Base-by-base conservation (phyloP, 2,797 vertebrate genomes). In the Chromis chromis region DNA sequence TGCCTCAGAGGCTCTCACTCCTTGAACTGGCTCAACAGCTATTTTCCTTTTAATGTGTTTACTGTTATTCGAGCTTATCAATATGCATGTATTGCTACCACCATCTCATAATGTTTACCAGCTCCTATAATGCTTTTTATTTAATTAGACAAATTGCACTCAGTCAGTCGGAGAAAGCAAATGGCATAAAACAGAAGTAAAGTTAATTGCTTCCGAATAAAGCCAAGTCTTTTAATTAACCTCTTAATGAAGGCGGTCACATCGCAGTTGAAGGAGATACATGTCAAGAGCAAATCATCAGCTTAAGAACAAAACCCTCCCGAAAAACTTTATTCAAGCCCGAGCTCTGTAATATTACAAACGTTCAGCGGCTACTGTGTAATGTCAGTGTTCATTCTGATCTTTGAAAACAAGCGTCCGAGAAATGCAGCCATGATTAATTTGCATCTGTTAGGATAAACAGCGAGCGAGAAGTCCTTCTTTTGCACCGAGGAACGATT, bases 191-290 rank as follows among this genome's bases (percentile, higher is more conserved):
- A 86, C 73, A 81, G 71, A 77, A 84, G 67, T 79, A 63, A 78
- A 85, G 73, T 87, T 86, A 90, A 90, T 86, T 84, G 79, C 72
- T 83, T 74, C 57, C 74, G 71, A 86, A 82, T 70, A 71, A 84
- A 90, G 66, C 64, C 55, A 66, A 69, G 71, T 61, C 65, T 87
- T 90, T 87, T 85, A 89, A 90, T 91, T 87, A 89, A 89, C 83
- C 83, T 87, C 66, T 54, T 72, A 79, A 83, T 84, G 74, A 77
- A 90, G 58, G 11, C 33, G 76, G 77, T 69, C 39, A 65, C 54
- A 36, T 79, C 24, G 22, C 44, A 76, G 75, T 82, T 81, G 24
- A 85, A 79, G 54, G 65, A 75, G 64, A 76, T 49, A 6, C 25
- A 61, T 73, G 73, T 88, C 70, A 77, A 77, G 75, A 79, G 65